Percentiles rank a stretch among this genome's conserved stretches.
These are phyloP conservation scores for Acanthosepion esculentum DNA, from an alignment of 2,888 invertebrate genomes.

Conservation along the genomic window DNA sequence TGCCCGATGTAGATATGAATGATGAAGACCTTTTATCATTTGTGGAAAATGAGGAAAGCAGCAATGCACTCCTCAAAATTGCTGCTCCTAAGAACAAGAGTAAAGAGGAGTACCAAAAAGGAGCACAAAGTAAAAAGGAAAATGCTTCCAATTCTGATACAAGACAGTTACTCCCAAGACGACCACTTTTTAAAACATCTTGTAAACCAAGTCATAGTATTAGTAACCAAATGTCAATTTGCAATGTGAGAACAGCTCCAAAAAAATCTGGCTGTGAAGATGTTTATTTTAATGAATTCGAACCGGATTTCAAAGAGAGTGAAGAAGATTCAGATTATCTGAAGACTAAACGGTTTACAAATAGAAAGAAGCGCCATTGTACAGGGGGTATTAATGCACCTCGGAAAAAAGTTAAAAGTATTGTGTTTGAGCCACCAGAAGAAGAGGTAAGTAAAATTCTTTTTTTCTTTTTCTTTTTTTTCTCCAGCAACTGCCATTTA, in stretches of 20 bases:
- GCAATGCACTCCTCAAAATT: too few relatives aligned
- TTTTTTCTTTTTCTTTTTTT: background rate
- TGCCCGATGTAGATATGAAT: background rate
- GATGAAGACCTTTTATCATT: conserved; percentile 34
- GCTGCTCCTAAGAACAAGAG: background rate
- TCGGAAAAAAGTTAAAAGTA: background rate
- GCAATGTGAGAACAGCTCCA: background rate
- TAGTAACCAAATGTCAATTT: background rate
- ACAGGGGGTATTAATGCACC: background rate
- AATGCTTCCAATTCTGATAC: background rate
- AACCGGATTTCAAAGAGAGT: background rate
- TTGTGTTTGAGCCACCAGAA: background rate
- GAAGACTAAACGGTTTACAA: background rate
- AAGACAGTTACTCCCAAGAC: background rate
- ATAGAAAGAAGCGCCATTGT: background rate
- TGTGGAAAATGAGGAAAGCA: background rate
- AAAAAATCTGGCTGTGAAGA: background rate
- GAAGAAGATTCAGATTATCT: background rate
- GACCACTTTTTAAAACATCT: background rate
- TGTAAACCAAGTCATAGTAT: background rate
- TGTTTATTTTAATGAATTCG: background rate
- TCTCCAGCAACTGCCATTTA: too few relatives aligned
- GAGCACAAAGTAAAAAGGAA: background rate
- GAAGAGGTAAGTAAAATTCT: background rate
- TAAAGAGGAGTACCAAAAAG: background rate